Evolutionary conservation across 2,797 vertebrate species (phyloP).

Genomic region (Sphenopsis melanotis): DNA sequence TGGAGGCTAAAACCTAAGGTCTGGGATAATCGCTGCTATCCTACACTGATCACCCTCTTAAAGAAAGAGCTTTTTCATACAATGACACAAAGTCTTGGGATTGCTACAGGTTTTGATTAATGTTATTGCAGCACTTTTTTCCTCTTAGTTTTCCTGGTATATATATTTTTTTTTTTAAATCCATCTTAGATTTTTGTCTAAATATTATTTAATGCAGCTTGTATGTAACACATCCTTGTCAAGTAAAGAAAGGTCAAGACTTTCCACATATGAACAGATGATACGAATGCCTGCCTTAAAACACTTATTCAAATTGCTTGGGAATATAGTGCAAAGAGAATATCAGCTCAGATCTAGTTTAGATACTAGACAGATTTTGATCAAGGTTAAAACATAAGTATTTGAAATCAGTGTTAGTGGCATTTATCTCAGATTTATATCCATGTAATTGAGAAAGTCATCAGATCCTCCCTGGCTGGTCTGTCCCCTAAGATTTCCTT

Average conservation of each 20-base stretch:
- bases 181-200: not conserved
- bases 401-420: not conserved
- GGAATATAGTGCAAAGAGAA: not conserved
- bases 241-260: not conserved
- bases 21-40: not conserved
- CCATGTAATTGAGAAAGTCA: not conserved
- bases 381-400: not conserved
- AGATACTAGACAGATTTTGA: not conserved
- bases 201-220: not conserved
- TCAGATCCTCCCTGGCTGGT: not conserved
- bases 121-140: not conserved
- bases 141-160: not conserved
- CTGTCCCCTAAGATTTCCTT: not conserved
- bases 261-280: not conserved
- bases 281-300: not conserved
- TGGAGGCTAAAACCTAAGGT: not conserved
- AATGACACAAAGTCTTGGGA: not conserved
- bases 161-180: not conserved
- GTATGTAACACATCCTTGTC: not conserved
- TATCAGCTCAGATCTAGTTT: not conserved
- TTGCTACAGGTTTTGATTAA: not conserved
- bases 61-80: not conserved
- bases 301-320: not conserved
- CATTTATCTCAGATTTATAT: not conserved
- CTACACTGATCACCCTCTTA: not conserved